Evolutionary conservation across 2,888 invertebrate species (phyloP).

Genomic region (Cantharis lateralis): DNA sequence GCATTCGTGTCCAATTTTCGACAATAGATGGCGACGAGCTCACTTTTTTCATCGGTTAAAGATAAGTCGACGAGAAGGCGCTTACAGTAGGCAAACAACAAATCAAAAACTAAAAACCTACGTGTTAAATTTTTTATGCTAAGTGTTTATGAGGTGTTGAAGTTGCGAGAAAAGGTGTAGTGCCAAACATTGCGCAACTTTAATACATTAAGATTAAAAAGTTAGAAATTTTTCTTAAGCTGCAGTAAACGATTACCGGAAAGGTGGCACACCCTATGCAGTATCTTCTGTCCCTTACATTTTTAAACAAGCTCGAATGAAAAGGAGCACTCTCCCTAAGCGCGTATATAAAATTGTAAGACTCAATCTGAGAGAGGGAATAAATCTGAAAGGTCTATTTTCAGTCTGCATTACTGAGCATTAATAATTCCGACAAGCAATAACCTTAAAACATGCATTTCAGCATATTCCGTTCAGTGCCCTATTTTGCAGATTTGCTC

Average conservation of each 20-base stretch:
- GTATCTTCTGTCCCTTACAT: constrained; percentile 14
- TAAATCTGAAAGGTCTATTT: constrained; percentile 52
- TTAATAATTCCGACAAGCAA: constrained; percentile 52
- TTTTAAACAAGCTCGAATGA: constrained; percentile 26
- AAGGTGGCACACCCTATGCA: constrained; percentile 11
- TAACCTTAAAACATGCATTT: constrained; percentile 50
- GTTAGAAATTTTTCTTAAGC: not conserved
- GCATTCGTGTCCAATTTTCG: not conserved
- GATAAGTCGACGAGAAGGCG: constrained; percentile 24
- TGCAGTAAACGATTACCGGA: constrained; percentile 21
- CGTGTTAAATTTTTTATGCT: not conserved
- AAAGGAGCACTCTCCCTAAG: constrained; percentile 26
- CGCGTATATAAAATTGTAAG: constrained; percentile 46
- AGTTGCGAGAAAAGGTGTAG: not conserved
- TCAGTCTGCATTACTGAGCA: constrained; percentile 51
- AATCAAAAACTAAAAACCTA: not conserved
- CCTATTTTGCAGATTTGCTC: constrained; percentile 42
- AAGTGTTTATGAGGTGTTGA: not conserved
- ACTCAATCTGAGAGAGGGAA: constrained; percentile 48
- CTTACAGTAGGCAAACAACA: constrained; percentile 6
- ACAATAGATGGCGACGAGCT: not conserved
- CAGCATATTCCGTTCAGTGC: constrained; percentile 46
- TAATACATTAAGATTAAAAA: not conserved
- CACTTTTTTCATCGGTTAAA: constrained; percentile 15
- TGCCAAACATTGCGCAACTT: not conserved